Evolutionary conservation across 2,113 vertebrate species (phyloP).

Genomic region (Hiodon tergisus): DNA sequence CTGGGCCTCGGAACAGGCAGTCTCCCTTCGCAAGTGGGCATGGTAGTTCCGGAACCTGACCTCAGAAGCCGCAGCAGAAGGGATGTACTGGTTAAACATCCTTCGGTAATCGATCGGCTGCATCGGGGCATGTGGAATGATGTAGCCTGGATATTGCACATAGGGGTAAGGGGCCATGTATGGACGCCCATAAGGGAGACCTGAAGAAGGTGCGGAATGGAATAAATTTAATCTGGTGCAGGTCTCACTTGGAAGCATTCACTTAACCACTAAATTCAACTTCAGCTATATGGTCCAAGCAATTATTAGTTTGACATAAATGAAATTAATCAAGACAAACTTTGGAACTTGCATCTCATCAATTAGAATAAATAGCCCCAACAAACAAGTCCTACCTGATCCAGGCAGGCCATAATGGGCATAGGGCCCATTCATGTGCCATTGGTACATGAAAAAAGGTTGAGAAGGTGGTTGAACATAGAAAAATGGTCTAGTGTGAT

Average conservation of each 20-base stretch:
- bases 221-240: neutral
- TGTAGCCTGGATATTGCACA: slow-evolving; percentile 60
- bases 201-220: slow-evolving; percentile 29
- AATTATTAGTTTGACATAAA: neutral
- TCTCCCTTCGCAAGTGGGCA: slow-evolving; percentile 38
- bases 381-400: slow-evolving; percentile 39
- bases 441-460: slow-evolving; percentile 56
- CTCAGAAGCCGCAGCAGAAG: slow-evolving; percentile 40
- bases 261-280: neutral
- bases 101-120: slow-evolving; percentile 61
- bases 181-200: slow-evolving; percentile 57
- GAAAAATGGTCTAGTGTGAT: slow-evolving; percentile 61
- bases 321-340: neutral
- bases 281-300: no score
- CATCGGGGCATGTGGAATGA: slow-evolving; percentile 50
- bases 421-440: slow-evolving; percentile 59
- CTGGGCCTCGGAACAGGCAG: slow-evolving; percentile 55
- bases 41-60: slow-evolving; percentile 31
- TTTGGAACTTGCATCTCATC: neutral
- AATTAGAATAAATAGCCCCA: neutral
- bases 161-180: slow-evolving; percentile 56
- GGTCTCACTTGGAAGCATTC: neutral
- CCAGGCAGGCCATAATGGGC: slow-evolving; percentile 49
- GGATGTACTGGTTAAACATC: slow-evolving; percentile 57
- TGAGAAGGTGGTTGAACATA: slow-evolving; percentile 65